A percentile compares a stretch with the other conserved stretches of the same genome.
Conservation (phyloP, 2,113 vertebrate genomes). For the Gallinago media region DNA sequence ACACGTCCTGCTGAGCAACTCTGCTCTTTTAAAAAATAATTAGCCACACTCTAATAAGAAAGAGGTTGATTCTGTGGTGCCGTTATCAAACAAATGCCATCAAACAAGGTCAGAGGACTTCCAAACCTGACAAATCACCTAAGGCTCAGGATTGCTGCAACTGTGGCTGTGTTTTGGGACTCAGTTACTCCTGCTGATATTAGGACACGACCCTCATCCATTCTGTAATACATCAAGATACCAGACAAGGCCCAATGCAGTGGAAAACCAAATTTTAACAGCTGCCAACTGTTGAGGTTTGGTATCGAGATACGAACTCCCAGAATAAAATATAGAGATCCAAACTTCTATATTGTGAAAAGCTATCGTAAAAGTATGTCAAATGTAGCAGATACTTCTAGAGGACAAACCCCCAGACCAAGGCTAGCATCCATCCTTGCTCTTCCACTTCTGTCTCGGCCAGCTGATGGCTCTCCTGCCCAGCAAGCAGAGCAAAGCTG, state of each 20-base stretch:
- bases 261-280: not conserved
- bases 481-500: fast-evolving
- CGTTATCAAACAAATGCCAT: not conserved
- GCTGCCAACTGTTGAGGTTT: not conserved
- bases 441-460: not conserved
- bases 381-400: not conserved
- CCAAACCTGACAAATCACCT: not conserved
- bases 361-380: not conserved
- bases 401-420: not conserved
- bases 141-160: not conserved
- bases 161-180: not conserved
- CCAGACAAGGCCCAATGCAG: not conserved
- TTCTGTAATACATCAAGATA: not conserved
- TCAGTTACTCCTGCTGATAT: not conserved
- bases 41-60: not conserved
- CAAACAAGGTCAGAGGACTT: not conserved
- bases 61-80: not conserved
- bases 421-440: not conserved
- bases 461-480: not conserved
- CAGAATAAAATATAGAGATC: not conserved
- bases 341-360: not conserved
- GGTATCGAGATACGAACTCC: not conserved
- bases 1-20: not conserved
- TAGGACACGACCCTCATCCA: not conserved
- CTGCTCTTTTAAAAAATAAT: not conserved